Conservation (phyloP, 1,140 invertebrate species). For the Anoplolepis gracilipes region DNA sequence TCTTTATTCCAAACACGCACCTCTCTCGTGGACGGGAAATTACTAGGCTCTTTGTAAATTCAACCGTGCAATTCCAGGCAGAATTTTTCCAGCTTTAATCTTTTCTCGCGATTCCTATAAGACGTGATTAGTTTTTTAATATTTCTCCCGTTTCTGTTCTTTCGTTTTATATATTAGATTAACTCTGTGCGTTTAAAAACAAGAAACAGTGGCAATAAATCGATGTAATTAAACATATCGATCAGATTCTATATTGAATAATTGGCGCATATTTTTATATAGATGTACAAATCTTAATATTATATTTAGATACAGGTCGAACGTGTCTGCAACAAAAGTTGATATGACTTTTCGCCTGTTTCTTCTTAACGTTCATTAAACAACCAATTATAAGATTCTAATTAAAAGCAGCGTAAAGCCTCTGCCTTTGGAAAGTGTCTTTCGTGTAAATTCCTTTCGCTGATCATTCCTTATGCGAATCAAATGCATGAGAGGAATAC, state of each 20-base stretch:
- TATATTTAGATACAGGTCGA: not conserved
- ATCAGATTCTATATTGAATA: not conserved
- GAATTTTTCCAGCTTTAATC: conserved; percentile 54
- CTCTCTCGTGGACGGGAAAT: conserved; percentile 41
- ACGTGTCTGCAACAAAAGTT: not conserved
- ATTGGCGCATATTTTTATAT: not conserved
- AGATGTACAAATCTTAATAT: conserved; percentile 9
- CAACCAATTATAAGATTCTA: conserved; percentile 48
- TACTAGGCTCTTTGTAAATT: conserved; percentile 61
- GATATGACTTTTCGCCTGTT: conserved; percentile 39
- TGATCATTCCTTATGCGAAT: not conserved
- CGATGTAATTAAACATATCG: not conserved
- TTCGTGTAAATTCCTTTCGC: conserved; percentile 56
- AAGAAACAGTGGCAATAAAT: not conserved
- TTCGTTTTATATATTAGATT: not conserved
- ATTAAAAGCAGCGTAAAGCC: conserved; percentile 50
- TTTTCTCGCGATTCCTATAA: not conserved
- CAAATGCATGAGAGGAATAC: conserved; percentile 10
- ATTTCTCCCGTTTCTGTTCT: not conserved
- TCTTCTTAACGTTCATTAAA: conserved; percentile 41
- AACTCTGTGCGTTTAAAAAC: not conserved
- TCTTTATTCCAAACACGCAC: conserved; percentile 51
- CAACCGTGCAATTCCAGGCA: conserved; percentile 65
- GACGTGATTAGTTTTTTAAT: conserved; percentile 46
- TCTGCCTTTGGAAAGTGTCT: conserved; percentile 43